These are phyloP conservation scores for Syngnathus floridae DNA, from an alignment of 2,113 vertebrate species.

Conservation along the genomic window DNA sequence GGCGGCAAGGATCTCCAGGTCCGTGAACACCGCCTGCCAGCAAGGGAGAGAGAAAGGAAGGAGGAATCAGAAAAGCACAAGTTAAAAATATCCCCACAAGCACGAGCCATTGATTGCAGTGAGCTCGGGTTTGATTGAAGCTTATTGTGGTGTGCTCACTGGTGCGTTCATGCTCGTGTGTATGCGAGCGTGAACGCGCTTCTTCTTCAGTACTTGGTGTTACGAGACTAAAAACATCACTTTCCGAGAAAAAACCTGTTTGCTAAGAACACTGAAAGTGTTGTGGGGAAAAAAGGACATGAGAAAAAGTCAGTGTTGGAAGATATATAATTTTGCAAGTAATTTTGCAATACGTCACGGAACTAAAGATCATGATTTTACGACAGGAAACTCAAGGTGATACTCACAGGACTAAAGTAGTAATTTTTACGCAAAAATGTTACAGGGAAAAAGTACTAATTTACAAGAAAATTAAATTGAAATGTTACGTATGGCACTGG, in stretches of 20 bases:
- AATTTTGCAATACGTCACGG: background rate
- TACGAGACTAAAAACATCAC: slow-evolving; percentile 1
- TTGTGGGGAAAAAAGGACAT: background rate
- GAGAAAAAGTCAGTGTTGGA: background rate
- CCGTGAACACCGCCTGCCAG: slow-evolving; percentile 92
- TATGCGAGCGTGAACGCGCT: slow-evolving; percentile 7
- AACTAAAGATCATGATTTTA: background rate
- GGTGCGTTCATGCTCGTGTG: background rate
- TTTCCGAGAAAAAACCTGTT: background rate
- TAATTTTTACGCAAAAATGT: background rate
- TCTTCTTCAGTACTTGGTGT: background rate
- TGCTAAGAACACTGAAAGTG: background rate
- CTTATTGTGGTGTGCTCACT: slow-evolving; percentile 29
- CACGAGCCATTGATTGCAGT: slow-evolving; percentile 42
- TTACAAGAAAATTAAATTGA: too few relatives aligned
- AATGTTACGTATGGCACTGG: too few relatives aligned
- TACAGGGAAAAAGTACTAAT: background rate
- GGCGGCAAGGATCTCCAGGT: slow-evolving; percentile 97
- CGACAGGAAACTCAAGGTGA: background rate
- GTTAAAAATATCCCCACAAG: slow-evolving; percentile 40
- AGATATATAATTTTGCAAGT: background rate
- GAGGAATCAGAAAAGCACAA: slow-evolving; percentile 13
- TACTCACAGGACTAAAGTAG: too few relatives aligned
- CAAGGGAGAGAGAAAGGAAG: background rate
- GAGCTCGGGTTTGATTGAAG: slow-evolving; percentile 46